Percentiles rank a stretch among this genome's conserved stretches.
phyloP scores from a whole-genome alignment of 2,113 vertebrate genomes.

The Gallinago paraguaiae region DNA sequence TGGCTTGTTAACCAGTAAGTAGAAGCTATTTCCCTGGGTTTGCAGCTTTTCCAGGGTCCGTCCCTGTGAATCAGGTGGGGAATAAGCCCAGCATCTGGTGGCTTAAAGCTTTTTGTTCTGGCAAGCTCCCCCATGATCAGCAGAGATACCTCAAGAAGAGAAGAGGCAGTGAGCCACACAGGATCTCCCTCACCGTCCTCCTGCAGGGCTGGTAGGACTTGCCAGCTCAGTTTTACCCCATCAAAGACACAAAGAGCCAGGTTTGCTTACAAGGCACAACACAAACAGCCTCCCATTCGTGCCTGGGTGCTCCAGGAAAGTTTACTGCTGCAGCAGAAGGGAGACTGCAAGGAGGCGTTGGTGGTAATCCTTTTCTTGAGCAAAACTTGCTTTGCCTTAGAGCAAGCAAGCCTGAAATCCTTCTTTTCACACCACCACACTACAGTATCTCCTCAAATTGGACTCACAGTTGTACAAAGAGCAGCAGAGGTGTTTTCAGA shows the following conservation, averaged over 20 bases:
- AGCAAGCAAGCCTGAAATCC: background rate
- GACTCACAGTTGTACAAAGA: fast-evolving
- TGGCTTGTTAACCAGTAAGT: slow-evolving; percentile 93
- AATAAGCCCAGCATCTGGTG: fast-evolving
- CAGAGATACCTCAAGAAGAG: background rate
- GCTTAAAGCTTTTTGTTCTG: background rate
- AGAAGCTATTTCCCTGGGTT: background rate
- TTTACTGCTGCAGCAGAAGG: background rate
- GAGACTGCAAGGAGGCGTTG: background rate
- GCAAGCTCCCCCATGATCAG: background rate
- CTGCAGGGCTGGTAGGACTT: background rate
- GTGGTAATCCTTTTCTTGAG: background rate
- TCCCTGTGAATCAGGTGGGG: background rate
- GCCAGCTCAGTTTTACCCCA: background rate
- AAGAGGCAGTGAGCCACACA: fast-evolving
- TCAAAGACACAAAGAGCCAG: background rate
- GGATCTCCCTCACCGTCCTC: background rate
- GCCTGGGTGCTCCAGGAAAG: background rate
- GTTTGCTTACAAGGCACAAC: background rate
- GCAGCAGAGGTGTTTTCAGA: background rate
- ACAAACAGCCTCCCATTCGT: background rate
- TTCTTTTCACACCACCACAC: background rate
- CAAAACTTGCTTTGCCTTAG: background rate
- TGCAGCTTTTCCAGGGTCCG: background rate
- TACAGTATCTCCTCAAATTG: fast-evolving